These are phyloP conservation scores for Brotula barbata DNA, from an alignment of 2,797 vertebrate species.

Conservation along the genomic window DNA sequence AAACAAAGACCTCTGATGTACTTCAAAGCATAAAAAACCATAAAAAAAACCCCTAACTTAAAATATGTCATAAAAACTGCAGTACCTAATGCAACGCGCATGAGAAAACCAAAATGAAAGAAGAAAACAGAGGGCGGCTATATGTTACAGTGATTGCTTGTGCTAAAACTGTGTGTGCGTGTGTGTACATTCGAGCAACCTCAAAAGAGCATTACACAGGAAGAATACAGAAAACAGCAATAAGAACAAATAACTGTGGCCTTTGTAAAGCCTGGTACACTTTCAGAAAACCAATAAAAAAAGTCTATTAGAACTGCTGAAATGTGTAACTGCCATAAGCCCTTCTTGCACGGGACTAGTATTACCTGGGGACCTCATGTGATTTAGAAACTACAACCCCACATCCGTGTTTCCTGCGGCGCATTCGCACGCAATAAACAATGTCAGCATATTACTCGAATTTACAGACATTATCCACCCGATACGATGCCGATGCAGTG, in stretches of 20 bases:
- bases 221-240: not conserved
- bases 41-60: not conserved
- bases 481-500: no score
- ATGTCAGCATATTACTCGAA: no score
- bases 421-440: no score
- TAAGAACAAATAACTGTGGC: not conserved
- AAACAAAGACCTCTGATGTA: no score
- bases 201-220: not conserved
- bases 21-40: no score
- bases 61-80: not conserved
- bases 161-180: not conserved
- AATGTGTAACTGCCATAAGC: no score
- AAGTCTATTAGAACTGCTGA: no score
- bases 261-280: not conserved
- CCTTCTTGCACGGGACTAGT: no score
- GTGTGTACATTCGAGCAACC: not conserved
- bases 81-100: not conserved
- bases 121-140: not conserved
- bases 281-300: slow-evolving; percentile 3
- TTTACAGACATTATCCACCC: no score
- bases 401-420: no score
- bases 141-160: not conserved
- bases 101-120: not conserved
- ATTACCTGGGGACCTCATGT: no score
- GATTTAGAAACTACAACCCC: no score